Percentiles rank a stretch among this genome's conserved stretches.
phyloP scores from a whole-genome alignment of 2,888 invertebrate species.

The Parnassius glacialis region DNA sequence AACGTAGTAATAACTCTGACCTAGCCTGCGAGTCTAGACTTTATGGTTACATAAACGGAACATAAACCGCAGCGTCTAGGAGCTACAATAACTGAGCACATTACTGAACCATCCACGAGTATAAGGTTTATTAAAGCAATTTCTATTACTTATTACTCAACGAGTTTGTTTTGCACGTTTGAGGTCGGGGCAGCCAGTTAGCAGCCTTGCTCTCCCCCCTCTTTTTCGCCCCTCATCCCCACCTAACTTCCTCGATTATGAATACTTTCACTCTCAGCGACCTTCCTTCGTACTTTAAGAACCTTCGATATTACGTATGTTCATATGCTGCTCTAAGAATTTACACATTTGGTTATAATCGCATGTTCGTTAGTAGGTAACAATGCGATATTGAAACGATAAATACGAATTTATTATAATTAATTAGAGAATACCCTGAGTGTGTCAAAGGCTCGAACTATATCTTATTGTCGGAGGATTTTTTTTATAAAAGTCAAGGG shows the following conservation, averaged over 20 bases:
- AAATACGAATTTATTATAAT: no score
- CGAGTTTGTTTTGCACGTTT: slow-evolving; percentile 66
- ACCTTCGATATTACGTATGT: slow-evolving; percentile 43
- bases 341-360: neutral
- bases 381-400: no score
- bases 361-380: no score
- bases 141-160: slow-evolving; percentile 73
- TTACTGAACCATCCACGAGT: slow-evolving; percentile 47
- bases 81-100: slow-evolving; percentile 34
- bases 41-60: slow-evolving; percentile 13
- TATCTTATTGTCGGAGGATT: no score
- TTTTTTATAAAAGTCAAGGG: no score
- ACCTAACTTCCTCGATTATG: slow-evolving; percentile 41
- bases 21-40: slow-evolving; percentile 18
- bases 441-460: no score
- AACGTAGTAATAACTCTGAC: slow-evolving; percentile 9
- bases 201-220: slow-evolving; percentile 66
- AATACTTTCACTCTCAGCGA: slow-evolving; percentile 68
- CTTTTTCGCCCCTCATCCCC: slow-evolving; percentile 31
- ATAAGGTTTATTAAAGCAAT: slow-evolving; percentile 64
- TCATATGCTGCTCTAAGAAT: slow-evolving; percentile 25
- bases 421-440: no score
- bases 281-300: slow-evolving; percentile 50
- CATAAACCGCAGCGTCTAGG: slow-evolving; percentile 15
- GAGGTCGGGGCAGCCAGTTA: slow-evolving; percentile 63